These are phyloP conservation scores for Metaphire vulgaris DNA, from an alignment of 1,140 invertebrate genomes.

Conservation along the genomic window DNA sequence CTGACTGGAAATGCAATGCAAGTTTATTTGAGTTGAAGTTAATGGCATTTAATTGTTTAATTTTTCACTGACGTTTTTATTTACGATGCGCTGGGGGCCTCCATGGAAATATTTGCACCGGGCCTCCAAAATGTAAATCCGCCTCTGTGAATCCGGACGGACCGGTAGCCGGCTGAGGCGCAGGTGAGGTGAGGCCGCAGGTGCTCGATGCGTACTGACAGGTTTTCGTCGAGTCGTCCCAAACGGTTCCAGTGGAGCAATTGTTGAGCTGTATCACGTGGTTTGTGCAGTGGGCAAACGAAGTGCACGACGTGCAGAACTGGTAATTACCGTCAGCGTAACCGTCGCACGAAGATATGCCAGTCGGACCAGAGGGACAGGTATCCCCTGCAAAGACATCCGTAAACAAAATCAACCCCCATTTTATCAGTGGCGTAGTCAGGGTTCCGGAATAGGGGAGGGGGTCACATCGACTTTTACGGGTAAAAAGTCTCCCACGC, in stretches of 20 bases:
- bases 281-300: not conserved
- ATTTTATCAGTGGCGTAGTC: not conserved
- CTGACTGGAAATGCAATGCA: too few relatives aligned
- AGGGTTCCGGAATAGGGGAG: too few relatives aligned
- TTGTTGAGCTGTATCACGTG: not conserved
- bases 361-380: not conserved
- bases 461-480: too few relatives aligned
- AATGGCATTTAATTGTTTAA: not conserved
- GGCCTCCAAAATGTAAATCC: not conserved
- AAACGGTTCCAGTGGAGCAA: not conserved
- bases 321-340: not conserved
- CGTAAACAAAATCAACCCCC: not conserved
- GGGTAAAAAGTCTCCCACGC: not conserved
- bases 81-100: not conserved
- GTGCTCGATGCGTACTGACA: not conserved
- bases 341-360: not conserved
- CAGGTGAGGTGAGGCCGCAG: not conserved
- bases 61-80: not conserved
- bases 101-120: not conserved
- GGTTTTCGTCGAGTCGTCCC: not conserved
- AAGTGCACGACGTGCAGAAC: not conserved
- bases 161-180: too few relatives aligned
- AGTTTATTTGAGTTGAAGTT: not conserved
- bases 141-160: too few relatives aligned
- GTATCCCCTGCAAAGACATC: not conserved